Base-by-base conservation (phyloP, 2,797 vertebrate genomes). In the Rhinoraja longicauda region DNA sequence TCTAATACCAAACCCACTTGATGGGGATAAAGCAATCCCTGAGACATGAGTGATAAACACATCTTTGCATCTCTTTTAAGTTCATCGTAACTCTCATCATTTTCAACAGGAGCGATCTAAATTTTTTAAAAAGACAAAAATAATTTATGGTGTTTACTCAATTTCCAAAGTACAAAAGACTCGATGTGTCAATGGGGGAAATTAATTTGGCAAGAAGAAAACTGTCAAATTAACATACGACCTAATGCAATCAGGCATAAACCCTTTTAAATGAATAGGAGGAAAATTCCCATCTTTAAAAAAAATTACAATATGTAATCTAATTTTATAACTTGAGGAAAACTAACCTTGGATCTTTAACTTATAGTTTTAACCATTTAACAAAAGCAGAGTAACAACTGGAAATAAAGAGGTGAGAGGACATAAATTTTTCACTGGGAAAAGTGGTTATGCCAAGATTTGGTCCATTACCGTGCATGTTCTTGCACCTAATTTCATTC, bases 41-140 rank as follows among this genome's bases (percentile, higher is more conserved):
- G 99, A 96, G 98, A 99, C 98, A 99, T 99, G 94, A 99, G 96
- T 4, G 97, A 98, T 94, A 99, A 96, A 94, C 98, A 99, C 94
- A 97, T 98, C 96, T 99, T 99, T 57, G 99, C 98, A 93, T 99
- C 99, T 95, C 97, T 98, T 96, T 99, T 99, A 94, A 99, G 96
- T 94, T 99, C 99, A 95, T 99, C 98, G 0, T 99, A 99, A 95
- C 97, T 99, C 95, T 98, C 98, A 93, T 99, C 98, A 26, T 99
- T 99, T 96, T 99, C 99, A 78, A 99, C 98, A 0, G 99, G 99
- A 93, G 99, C 98, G 93, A 99, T 99, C 99, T 99, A 95, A 1
- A 73, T 53, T 92, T 72, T 29, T 26, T 12, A n/a, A 81, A 70
- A 78, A 53, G 24, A 15, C 10, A 26, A 81, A 67, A 67, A 9